A percentile compares a stretch with the other conserved stretches of the same genome.
These are phyloP conservation scores for Clarias pachynema DNA, from an alignment of 2,797 vertebrate species.

Conservation along the genomic window DNA sequence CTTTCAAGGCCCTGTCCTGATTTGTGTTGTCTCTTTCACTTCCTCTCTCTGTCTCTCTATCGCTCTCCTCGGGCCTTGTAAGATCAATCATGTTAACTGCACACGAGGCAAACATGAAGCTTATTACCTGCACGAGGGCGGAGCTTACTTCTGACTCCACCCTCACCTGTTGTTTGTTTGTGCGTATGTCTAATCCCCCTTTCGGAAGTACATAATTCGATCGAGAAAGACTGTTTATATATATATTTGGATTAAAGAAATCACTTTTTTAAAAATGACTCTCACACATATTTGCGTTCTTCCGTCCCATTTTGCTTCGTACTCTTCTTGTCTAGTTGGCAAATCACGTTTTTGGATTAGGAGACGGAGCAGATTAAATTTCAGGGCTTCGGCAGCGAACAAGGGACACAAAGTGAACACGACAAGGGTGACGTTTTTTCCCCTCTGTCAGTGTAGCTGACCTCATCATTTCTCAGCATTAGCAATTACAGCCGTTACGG, in stretches of 20 bases:
- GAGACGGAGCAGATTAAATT: slow-evolving; percentile 80
- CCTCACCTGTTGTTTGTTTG: slow-evolving; percentile 48
- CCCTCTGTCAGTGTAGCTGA: slow-evolving; percentile 72
- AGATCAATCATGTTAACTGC: slow-evolving; percentile 67
- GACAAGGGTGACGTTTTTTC: slow-evolving; percentile 72
- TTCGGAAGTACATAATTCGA: neutral
- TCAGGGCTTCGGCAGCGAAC: slow-evolving; percentile 70
- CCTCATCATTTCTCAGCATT: slow-evolving; percentile 78
- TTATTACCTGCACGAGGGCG: slow-evolving; percentile 54
- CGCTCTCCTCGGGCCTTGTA: slow-evolving; percentile 47
- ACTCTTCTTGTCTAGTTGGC: slow-evolving; percentile 52
- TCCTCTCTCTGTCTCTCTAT: slow-evolving; percentile 47
- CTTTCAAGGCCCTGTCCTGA: slow-evolving; percentile 69
- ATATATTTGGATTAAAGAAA: no score
- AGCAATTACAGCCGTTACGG: slow-evolving; percentile 52
- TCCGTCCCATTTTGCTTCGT: neutral
- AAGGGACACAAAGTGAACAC: slow-evolving; percentile 71
- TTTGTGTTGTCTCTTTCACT: slow-evolving; percentile 70
- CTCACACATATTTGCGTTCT: neutral
- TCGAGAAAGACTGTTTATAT: no score
- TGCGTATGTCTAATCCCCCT: no score
- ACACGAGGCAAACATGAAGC: slow-evolving; percentile 49
- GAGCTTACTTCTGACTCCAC: slow-evolving; percentile 35
- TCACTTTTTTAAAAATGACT: neutral
- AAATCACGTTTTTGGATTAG: slow-evolving; percentile 76